Base-by-base conservation (phyloP, 2,888 invertebrate genomes). In the Drosophila algonquin region DNA sequence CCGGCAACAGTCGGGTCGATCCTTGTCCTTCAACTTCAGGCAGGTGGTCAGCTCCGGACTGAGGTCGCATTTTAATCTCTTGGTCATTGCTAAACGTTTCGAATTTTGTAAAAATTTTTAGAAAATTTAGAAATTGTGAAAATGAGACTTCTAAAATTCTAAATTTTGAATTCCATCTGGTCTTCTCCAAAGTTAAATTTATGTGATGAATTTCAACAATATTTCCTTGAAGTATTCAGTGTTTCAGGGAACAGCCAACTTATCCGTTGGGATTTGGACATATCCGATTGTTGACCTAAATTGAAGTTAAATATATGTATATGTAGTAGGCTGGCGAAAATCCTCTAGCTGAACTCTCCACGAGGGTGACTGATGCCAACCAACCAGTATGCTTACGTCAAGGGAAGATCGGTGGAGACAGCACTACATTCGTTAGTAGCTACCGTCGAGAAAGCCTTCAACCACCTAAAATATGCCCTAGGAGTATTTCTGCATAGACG, bases 1-100 rank as follows among this genome's bases (percentile, higher is more conserved):
- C 4, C 55, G 74, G 65, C 90, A 90, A 40, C 90, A 90, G 24
- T 83, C 85, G 10, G 89, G 61, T 32, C 83, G 81, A 0, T 64
- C 58, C 46, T 18, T 71, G 4, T 88, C 79, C 14, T 58, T 55
- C 2, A 77, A 18, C 27, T 58, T 75, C 1, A 81, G 75, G 18
- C 62, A 61, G 4, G 80, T 78, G 10, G 84, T 79, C 1, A 75
- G 21, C 59, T 73, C 72, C 3, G 83, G 83, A 63, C 81, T 83
- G 10, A 83, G 75, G 50, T 83, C 84, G 46, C 83, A 80, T 40
- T 80, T 83, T 6, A 81, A 67, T 18, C 73, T 61, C 35, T 53
- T 58, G 21, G 64, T 55, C 80, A 85, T 76, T 44, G n/a, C 50
- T 12, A 12, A 6, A 14, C 35, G 59, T 64, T 60, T 6, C 27